Evolutionary conservation across 2,797 vertebrate genomes (phyloP), one percentile per base, ranked within the genome.

Genomic region (Miichthys miiuy): DNA sequence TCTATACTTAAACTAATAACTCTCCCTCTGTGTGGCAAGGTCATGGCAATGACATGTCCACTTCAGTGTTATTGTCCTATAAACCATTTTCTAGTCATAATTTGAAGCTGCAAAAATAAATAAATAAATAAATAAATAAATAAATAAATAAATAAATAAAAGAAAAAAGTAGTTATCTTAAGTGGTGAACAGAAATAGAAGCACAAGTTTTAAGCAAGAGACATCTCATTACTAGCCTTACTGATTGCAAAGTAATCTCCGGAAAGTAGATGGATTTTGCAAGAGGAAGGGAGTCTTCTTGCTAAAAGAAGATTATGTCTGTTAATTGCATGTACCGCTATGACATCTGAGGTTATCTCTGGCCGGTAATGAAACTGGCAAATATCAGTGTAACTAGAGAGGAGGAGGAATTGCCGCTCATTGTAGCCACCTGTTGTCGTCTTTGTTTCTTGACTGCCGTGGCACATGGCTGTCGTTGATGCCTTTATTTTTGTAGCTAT

Each of bases 371-470:
- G 42, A 86, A 83, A 55, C 55, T 13, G 38, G 20, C 48, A 67
- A 47, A 68, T 56, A 44, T 61, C 72, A 47, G 42, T 20, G 60
- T 23, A 62, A 62, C 27, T 3, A n/a, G 50, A 73, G 58, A 67
- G 42, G 44, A 67, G 42, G 44, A 68, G 52, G 41, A 71, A 79
- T 70, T 57, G 2, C 38, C 17, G 61, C 76, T 67, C 44, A 38
- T 57, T 69, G 72, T 62, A 21, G 21, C 25, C 68, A 79, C 83
- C 83, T 73, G 75, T 72, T 85, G 75, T 38, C 0, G 61, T 46
- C 60, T 55, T 64, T 57, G 70, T 56, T 48, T 72, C 47, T 50
- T 5, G 50, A 11, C 55, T 34, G 51, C 44, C 25, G 6, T 0
- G 11, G 25, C 42, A 56, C 62, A 62, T 2, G 34, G 38, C 47